phyloP scores from a whole-genome alignment of 1,140 invertebrate species.

The Hylaeus volcanicus region DNA sequence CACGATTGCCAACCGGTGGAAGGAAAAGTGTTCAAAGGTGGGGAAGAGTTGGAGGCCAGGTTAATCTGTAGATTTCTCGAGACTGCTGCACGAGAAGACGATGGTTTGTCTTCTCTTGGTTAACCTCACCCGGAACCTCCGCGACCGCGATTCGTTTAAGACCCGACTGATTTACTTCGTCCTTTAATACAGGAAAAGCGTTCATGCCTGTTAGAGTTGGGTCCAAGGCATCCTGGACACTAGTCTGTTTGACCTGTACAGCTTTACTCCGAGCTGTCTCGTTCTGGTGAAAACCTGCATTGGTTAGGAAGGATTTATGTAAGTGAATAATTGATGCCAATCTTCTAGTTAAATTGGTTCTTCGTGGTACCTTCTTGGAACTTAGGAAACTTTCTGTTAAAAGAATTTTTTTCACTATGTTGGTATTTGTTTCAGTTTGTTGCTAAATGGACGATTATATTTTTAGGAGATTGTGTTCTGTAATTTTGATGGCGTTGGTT shows the following conservation, averaged over 20 bases:
- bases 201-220: constrained; percentile 8
- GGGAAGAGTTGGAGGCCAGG: constrained; percentile 26
- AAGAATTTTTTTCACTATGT: too few relatives aligned
- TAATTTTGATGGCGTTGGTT: neutral
- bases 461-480: too few relatives aligned
- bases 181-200: constrained; percentile 10
- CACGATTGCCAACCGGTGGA: constrained; percentile 13
- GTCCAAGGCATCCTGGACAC: too few relatives aligned
- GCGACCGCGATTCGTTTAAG: constrained; percentile 58
- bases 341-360: too few relatives aligned
- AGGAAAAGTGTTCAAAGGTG: constrained; percentile 1
- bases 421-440: too few relatives aligned
- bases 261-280: neutral
- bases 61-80: constrained; percentile 65
- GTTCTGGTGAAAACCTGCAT: too few relatives aligned
- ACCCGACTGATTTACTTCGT: constrained; percentile 54
- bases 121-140: constrained; percentile 52
- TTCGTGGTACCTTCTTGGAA: too few relatives aligned
- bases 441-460: too few relatives aligned
- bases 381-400: too few relatives aligned
- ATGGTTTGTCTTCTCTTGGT: constrained; percentile 64
- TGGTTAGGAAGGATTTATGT: too few relatives aligned
- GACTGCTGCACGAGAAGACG: constrained; percentile 31
- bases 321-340: too few relatives aligned
- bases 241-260: constrained; percentile 39